phyloP scores from a whole-genome alignment of 2,888 invertebrate genomes.

The Drosophila vallismaia region DNA sequence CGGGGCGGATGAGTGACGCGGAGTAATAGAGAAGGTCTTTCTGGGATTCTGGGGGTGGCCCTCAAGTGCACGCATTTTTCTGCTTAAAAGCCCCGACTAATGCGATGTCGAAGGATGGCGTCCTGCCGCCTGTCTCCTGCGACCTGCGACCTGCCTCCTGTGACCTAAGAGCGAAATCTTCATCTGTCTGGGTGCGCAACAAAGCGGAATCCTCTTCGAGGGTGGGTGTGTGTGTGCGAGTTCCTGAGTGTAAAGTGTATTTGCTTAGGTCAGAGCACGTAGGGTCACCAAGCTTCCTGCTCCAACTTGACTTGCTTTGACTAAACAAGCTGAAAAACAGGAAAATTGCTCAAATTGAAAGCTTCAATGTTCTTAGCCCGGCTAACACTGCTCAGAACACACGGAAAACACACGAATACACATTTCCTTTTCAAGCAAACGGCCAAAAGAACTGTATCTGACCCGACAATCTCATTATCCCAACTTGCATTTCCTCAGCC shows the following conservation, averaged over 20 bases:
- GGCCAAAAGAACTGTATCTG: constrained; percentile 24
- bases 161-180: constrained; percentile 14
- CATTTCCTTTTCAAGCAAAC: neutral
- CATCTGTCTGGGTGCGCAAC: constrained; percentile 72
- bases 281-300: constrained; percentile 22
- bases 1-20: constrained; percentile 23
- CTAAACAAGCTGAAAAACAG: constrained; percentile 44
- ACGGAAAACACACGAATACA: neutral
- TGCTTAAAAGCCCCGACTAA: constrained; percentile 80
- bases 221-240: no score
- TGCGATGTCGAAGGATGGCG: constrained; percentile 53
- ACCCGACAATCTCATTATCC: constrained; percentile 32
- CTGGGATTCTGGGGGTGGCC: constrained; percentile 20
- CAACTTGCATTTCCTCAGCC: constrained; percentile 4
- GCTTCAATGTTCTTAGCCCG: constrained; percentile 37
- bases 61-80: constrained; percentile 79
- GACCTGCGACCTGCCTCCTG: neutral
- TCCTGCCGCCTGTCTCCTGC: neutral
- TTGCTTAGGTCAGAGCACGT: constrained; percentile 69
- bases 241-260: constrained; percentile 60
- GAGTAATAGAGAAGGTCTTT: constrained; percentile 3
- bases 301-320: constrained; percentile 57
- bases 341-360: constrained; percentile 47
- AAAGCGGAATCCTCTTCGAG: constrained; percentile 57
- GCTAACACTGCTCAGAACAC: neutral